Evolutionary conservation across 2,113 vertebrate genomes (phyloP), one percentile per base, ranked within the genome.

Genomic region (Mobula birostris): DNA sequence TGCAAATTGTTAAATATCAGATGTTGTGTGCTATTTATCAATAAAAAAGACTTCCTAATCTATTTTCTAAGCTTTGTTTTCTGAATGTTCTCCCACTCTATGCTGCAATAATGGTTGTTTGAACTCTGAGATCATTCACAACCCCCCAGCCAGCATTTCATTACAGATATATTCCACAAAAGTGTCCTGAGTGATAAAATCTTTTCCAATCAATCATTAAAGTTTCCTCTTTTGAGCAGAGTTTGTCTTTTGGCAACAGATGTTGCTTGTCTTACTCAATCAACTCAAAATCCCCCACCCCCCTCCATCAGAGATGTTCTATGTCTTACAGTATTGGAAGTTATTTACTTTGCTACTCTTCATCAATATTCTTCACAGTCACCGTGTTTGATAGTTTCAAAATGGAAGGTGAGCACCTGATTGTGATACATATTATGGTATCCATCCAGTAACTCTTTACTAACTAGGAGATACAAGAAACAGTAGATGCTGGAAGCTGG

Each of bases 181-280:
- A 74, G 36, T 93, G 63, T 93, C 63, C 48, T 74, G 90, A 74
- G 74, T 74, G 68, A 40, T 19, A 92, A 72, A 92, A 40, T 24
- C 17, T 2, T 92, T 92, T 92, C 95, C 95, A 96, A 96, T 95
- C 95, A 96, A 95, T 96, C 95, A 95, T 95, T 94, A 94, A 94
- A 96, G 94, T 95, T 95, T 95, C 94, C 83, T 94, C 95, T 95
- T 94, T 95, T 94, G 95, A 61, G 36, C 8, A 48, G 9, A 74
- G n/a, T 93, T 92, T 74, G 68, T 93, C 40, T 74, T 40, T 0
- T 48, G 74, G 56, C 94, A 94, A 7, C 94, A 95, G 91, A 91
- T 94, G 21, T 92, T 94, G 95, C 95, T 94, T 95, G 21, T 95
- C 95, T 95, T 68, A 70, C 95, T 95, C 91, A 88, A 94, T 96